phyloP scores from a whole-genome alignment of 1,140 invertebrate species.

The Tetranychus urticae region DNA sequence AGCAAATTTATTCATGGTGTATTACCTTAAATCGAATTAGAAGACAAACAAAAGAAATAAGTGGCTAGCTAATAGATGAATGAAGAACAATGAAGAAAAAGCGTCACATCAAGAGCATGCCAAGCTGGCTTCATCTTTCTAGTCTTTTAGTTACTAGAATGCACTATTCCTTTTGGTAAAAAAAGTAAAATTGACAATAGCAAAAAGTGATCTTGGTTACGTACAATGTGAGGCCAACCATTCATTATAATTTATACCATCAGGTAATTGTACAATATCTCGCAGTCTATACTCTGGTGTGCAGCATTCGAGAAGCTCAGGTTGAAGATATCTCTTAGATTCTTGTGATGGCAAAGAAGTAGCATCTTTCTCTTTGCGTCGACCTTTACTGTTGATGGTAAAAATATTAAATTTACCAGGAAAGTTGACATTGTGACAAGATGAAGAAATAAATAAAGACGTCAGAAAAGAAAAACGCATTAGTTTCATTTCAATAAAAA shows the following conservation, averaged over 20 bases:
- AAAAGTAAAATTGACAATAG: too few species aligned
- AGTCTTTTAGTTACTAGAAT: not conserved
- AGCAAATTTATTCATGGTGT: not conserved
- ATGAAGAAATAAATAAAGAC: not conserved
- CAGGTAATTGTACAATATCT: conserved; percentile 71
- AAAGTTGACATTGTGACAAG: not conserved
- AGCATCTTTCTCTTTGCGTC: conserved; percentile 62
- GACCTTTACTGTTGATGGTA: conserved; percentile 65
- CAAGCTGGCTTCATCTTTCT: not conserved
- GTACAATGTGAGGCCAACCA: conserved; percentile 94
- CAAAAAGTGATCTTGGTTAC: conserved; percentile 18
- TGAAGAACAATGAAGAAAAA: not conserved
- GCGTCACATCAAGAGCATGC: not conserved
- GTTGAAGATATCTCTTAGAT: conserved; percentile 80
- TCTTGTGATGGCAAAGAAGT: conserved; percentile 29
- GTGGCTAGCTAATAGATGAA: not conserved
- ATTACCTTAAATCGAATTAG: not conserved
- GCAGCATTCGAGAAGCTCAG: conserved; percentile 60
- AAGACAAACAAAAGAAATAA: too few species aligned
- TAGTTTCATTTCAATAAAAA: not conserved
- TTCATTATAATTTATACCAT: conserved; percentile 85
- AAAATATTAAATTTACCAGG: not conserved
- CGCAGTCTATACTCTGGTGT: conserved; percentile 64
- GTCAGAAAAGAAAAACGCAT: not conserved
- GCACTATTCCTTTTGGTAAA: not conserved